A percentile compares a stretch with the other conserved stretches of the same genome.
Conservation (phyloP, 2,113 vertebrate genomes). For the Stigmatopora argus region DNA sequence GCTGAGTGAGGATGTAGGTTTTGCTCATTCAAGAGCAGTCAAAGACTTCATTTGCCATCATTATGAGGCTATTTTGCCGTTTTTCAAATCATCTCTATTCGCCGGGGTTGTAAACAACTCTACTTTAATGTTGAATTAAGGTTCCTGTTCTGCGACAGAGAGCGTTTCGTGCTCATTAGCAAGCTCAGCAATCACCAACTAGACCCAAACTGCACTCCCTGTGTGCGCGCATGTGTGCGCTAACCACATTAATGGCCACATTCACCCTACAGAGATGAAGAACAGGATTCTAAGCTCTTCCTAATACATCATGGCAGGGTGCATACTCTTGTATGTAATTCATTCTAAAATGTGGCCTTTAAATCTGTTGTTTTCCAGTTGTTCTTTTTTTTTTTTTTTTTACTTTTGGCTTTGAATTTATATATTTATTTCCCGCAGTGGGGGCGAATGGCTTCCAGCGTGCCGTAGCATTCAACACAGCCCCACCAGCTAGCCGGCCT, state of each 20-base stretch:
- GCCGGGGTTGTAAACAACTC: background rate
- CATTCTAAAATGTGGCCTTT: conserved; percentile 80
- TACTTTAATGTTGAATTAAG: conserved; percentile 55
- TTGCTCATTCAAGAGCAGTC: background rate
- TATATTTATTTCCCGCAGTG: conserved; percentile 64
- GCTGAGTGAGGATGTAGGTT: background rate
- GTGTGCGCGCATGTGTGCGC: conserved; percentile 6
- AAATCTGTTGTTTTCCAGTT: conserved; percentile 68
- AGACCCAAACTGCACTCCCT: conserved; percentile 4
- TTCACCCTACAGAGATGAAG: conserved; percentile 65
- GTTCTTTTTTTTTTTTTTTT: conserved; percentile 33
- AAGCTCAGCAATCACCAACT: conserved; percentile 59
- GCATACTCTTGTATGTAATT: conserved; percentile 73
- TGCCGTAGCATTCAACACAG: conserved; percentile 76
- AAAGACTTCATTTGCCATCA: background rate
- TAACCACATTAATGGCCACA: conserved; percentile 53
- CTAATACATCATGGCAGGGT: conserved; percentile 73
- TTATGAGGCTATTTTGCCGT: background rate
- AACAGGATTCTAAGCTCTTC: conserved; percentile 57
- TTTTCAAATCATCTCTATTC: background rate
- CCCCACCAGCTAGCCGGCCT: conserved; percentile 75
- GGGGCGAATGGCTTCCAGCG: conserved; percentile 71
- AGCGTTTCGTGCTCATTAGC: conserved; percentile 50
- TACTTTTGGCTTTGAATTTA: conserved; percentile 49
- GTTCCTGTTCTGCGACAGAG: conserved; percentile 57